Conservation (phyloP, 1,140 invertebrate species). For the Drosophila pruinosa region DNA sequence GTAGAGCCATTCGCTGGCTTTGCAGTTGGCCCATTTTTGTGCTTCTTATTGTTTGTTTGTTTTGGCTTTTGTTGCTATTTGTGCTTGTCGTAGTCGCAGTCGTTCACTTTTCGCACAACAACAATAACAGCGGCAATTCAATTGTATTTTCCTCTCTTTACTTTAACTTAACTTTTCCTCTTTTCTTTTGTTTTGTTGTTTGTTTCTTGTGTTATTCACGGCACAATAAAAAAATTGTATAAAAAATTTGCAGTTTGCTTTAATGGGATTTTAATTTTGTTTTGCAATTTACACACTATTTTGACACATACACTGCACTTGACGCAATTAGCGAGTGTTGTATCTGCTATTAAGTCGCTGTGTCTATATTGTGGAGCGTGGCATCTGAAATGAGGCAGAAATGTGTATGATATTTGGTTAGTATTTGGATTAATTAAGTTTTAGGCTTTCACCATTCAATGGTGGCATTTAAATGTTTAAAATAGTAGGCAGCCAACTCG, state of each 20-base stretch:
- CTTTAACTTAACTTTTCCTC: background rate
- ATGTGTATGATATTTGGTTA: conserved; percentile 11
- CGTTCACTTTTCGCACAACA: conserved; percentile 26
- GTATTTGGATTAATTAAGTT: background rate
- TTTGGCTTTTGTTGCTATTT: conserved; percentile 22
- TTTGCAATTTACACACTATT: conserved; percentile 35
- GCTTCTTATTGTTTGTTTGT: conserved; percentile 19
- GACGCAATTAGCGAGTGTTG: conserved; percentile 25
- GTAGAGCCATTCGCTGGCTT: conserved; percentile 50
- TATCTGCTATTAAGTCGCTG: background rate
- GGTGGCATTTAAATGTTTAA: no score
- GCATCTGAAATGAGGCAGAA: conserved; percentile 21
- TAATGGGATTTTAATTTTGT: conserved; percentile 29
- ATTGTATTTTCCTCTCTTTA: conserved; percentile 23
- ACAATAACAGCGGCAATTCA: conserved; percentile 19
- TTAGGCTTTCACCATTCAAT: no score
- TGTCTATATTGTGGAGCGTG: conserved; percentile 22
- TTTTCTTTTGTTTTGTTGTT: conserved; percentile 6
- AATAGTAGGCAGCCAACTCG: no score
- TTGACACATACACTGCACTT: conserved; percentile 8
- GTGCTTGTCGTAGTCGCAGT: background rate
- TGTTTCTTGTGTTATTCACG: conserved; percentile 1
- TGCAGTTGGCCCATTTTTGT: conserved; percentile 64
- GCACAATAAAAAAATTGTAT: conserved; percentile 39
- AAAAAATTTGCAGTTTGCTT: conserved; percentile 41